A percentile compares a stretch with the other conserved stretches of the same genome.
Evolutionary conservation across 2,888 invertebrate species (phyloP).

Genomic region (Cyaniris semiargus): DNA sequence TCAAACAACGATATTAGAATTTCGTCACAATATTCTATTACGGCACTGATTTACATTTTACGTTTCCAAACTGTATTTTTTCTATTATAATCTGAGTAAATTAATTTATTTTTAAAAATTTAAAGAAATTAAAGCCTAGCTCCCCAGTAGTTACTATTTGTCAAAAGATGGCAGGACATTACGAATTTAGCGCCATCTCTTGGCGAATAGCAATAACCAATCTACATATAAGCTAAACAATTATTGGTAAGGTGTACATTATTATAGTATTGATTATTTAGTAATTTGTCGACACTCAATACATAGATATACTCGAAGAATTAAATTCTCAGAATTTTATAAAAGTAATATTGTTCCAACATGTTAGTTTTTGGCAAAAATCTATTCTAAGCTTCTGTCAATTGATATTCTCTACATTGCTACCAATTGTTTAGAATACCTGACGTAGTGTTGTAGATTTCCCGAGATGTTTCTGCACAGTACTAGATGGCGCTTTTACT

Average conservation of each 20-base stretch:
- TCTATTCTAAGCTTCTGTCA: no score
- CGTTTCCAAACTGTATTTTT: no score
- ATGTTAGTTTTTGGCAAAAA: background rate
- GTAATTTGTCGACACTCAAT: background rate
- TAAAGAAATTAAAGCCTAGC: no score
- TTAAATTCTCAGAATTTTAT: no score
- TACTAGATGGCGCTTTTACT: background rate
- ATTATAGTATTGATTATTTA: background rate
- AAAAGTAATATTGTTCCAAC: no score
- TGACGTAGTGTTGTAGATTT: constrained; percentile 49
- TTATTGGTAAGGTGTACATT: background rate
- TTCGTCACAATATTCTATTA: no score
- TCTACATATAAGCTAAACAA: background rate
- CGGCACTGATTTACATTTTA: no score
- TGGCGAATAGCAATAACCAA: background rate
- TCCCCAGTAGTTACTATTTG: no score
- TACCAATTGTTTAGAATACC: constrained; percentile 48
- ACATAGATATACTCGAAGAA: no score
- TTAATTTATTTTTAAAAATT: no score
- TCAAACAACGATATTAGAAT: no score
- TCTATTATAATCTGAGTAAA: no score
- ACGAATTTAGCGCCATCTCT: background rate
- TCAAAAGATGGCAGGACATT: background rate
- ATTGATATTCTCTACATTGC: background rate
- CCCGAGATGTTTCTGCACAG: constrained; percentile 51